A percentile compares a stretch with the other conserved stretches of the same genome.
Conservation (phyloP, 2,113 vertebrate species). For the Leucosticte australis region DNA sequence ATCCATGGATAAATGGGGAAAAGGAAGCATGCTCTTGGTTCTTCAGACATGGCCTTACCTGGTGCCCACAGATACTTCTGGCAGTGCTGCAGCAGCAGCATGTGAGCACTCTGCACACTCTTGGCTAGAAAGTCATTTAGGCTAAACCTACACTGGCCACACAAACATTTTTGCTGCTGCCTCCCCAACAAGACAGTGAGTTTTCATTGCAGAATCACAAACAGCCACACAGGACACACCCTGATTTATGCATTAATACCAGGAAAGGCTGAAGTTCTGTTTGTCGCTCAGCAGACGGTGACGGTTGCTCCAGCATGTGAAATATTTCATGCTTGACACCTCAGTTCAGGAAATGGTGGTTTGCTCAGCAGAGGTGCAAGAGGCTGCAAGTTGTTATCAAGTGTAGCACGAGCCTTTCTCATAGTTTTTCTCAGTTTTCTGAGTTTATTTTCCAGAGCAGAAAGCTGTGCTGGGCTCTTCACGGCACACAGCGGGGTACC, state of each 20-base stretch:
- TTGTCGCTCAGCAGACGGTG: constrained; percentile 19
- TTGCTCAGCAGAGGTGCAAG: constrained; percentile 39
- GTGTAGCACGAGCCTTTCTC: background rate
- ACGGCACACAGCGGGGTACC: accelerated
- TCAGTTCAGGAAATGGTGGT: constrained; percentile 60
- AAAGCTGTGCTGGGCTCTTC: background rate
- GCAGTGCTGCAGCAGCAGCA: background rate
- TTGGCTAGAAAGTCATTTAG: background rate
- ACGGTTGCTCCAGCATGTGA: constrained; percentile 37
- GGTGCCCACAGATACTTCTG: background rate
- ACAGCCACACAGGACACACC: background rate
- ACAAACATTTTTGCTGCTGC: background rate
- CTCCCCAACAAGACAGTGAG: background rate
- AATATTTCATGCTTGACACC: constrained; percentile 48
- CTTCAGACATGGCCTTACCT: background rate
- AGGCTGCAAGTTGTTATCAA: constrained; percentile 10
- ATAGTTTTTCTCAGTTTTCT: background rate
- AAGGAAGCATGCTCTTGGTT: background rate
- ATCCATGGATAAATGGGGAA: background rate
- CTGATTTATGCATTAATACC: constrained; percentile 19
- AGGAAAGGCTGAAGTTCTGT: constrained; percentile 32
- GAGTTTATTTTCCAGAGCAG: background rate
- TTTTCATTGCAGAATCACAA: background rate
- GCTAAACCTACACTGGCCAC: accelerated
- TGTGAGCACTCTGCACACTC: background rate